phyloP scores from a whole-genome alignment of 64 coral and sea anemone genomes.

The Hydrozoanthus tunicans region DNA sequence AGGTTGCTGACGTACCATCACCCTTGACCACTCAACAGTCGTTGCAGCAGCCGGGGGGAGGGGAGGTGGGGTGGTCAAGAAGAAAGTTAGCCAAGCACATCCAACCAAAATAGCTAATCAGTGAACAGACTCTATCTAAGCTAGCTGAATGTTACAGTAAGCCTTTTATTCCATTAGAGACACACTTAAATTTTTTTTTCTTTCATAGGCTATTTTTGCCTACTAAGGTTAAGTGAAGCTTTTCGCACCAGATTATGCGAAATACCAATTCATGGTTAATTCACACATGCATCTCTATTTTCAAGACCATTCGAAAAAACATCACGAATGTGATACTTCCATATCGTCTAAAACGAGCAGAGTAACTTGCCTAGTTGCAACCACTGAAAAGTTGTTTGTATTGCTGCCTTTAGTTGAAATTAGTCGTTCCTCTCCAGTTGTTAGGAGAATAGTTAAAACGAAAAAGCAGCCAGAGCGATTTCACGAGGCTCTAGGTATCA shows the following conservation, averaged over 20 bases:
- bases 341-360: neutral
- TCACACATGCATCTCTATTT: neutral
- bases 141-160: neutral
- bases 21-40: neutral
- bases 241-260: neutral
- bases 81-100: neutral
- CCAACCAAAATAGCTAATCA: neutral
- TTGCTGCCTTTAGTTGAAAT: neutral
- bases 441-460: constrained; percentile 13
- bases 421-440: constrained; percentile 35
- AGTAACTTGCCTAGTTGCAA: constrained; percentile 10
- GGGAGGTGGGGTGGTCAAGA: neutral
- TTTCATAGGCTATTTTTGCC: constrained; percentile 14
- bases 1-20: neutral
- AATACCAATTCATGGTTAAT: neutral
- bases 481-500: constrained; percentile 22
- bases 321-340: constrained; percentile 10
- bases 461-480: neutral
- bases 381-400: constrained; percentile 11
- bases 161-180: neutral
- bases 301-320: neutral
- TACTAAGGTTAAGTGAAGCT: neutral
- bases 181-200: neutral
- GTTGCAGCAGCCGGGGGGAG: neutral
- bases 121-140: neutral